These are phyloP conservation scores for Phortica variegata DNA, from an alignment of 1,140 invertebrate species.

Conservation along the genomic window DNA sequence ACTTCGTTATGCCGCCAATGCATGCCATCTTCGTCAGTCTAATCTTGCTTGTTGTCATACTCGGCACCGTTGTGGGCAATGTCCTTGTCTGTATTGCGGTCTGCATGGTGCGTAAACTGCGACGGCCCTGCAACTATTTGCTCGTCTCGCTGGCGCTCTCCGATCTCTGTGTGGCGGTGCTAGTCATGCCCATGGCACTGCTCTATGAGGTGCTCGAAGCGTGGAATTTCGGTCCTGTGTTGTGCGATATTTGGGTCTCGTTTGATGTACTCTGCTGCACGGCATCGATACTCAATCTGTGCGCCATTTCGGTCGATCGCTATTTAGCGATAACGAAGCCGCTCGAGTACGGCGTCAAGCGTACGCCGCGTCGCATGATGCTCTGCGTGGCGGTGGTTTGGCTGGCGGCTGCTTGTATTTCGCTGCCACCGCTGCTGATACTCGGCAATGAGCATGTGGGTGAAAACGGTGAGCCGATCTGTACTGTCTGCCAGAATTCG, in stretches of 20 bases:
- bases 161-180: conserved; percentile 78
- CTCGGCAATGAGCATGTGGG: conserved; percentile 79
- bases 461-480: conserved; percentile 66
- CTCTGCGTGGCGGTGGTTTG: conserved; percentile 85
- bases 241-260: conserved; percentile 84
- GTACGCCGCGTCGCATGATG: conserved; percentile 81
- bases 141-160: conserved; percentile 89
- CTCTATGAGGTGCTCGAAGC: conserved; percentile 77
- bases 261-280: conserved; percentile 83
- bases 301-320: conserved; percentile 86
- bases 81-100: conserved; percentile 87
- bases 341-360: conserved; percentile 83
- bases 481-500: conserved; percentile 82
- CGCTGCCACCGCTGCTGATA: conserved; percentile 82
- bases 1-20: conserved; percentile 54
- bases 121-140: conserved; percentile 81
- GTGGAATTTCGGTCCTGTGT: conserved; percentile 80
- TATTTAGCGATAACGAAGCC: conserved; percentile 91
- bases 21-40: conserved; percentile 71
- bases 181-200: conserved; percentile 85
- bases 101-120: conserved; percentile 81
- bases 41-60: conserved; percentile 72
- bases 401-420: conserved; percentile 85
- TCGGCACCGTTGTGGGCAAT: conserved; percentile 84
- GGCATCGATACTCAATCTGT: conserved; percentile 88